These are phyloP conservation scores for Melanotaenia boesemani DNA, from an alignment of 2,797 vertebrate species.

Conservation along the genomic window DNA sequence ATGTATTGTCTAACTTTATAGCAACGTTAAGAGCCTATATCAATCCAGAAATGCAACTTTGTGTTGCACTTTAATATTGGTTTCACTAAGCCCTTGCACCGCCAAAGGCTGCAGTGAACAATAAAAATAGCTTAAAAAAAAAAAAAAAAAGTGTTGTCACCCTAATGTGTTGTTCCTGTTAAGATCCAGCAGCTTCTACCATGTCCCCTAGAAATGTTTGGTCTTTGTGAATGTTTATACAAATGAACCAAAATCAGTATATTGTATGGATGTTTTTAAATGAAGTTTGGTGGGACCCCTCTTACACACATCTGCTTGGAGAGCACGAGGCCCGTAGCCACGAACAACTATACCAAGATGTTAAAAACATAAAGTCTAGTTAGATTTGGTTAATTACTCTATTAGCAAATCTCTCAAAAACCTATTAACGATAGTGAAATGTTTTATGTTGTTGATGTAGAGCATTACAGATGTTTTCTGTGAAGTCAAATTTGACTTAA, in stretches of 20 bases:
- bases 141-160: neutral
- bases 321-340: conserved; percentile 22
- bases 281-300: conserved; percentile 17
- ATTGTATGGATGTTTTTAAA: neutral
- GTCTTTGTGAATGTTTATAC: neutral
- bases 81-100: conserved; percentile 13
- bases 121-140: conserved; percentile 5
- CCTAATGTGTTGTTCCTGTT: neutral
- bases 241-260: neutral
- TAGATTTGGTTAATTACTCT: neutral
- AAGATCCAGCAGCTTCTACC: too few species aligned
- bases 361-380: neutral
- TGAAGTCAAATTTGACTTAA: too few species aligned
- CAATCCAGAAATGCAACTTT: neutral
- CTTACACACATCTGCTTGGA: neutral
- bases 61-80: neutral
- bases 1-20: too few species aligned
- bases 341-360: neutral
- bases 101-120: conserved; percentile 32
- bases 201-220: neutral
- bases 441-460: too few species aligned
- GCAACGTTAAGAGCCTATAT: rapidly evolving
- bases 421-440: too few species aligned
- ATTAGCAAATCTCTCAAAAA: neutral
- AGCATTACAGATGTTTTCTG: too few species aligned